phyloP scores from a whole-genome alignment of 1,140 invertebrate species.

The Aphaenogaster floridana region DNA sequence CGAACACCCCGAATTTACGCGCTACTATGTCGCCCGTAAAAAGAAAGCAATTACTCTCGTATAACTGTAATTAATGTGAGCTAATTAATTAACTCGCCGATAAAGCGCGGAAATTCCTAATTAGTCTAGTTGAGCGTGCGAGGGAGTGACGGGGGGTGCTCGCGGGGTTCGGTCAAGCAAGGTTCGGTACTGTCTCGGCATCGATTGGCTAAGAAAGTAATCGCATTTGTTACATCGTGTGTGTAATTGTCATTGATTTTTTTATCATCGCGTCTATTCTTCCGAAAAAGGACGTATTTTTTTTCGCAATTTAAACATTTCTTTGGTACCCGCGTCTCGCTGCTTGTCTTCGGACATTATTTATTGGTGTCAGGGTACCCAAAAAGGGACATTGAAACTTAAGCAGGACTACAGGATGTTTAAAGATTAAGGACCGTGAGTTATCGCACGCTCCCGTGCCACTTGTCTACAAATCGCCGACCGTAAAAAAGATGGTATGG shows the following conservation, averaged over 20 bases:
- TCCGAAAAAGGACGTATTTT: background rate
- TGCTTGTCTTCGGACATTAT: slow-evolving; percentile 16
- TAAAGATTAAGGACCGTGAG: slow-evolving; percentile 51
- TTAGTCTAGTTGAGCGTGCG: background rate
- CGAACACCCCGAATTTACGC: background rate
- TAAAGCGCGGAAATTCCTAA: slow-evolving; percentile 35
- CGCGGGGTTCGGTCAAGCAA: background rate
- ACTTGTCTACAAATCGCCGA: slow-evolving; percentile 37
- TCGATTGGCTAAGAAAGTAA: slow-evolving; percentile 9
- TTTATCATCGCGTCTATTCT: background rate
- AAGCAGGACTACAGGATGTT: slow-evolving; percentile 20
- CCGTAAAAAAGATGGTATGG: slow-evolving; percentile 7
- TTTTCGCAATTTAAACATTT: slow-evolving; percentile 15
- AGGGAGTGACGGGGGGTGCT: too few relatives aligned
- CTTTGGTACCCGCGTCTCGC: background rate
- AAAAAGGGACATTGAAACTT: slow-evolving; percentile 44
- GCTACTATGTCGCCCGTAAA: background rate
- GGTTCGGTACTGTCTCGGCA: background rate
- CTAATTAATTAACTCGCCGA: slow-evolving; percentile 48
- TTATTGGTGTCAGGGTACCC: slow-evolving; percentile 8
- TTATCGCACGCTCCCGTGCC: slow-evolving; percentile 35
- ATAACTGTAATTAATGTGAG: slow-evolving; percentile 38
- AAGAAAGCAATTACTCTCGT: slow-evolving; percentile 14
- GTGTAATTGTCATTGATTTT: background rate
- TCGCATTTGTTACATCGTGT: background rate